phyloP scores from a whole-genome alignment of 2,888 invertebrate genomes.

The Drosophila kambysellisi region DNA sequence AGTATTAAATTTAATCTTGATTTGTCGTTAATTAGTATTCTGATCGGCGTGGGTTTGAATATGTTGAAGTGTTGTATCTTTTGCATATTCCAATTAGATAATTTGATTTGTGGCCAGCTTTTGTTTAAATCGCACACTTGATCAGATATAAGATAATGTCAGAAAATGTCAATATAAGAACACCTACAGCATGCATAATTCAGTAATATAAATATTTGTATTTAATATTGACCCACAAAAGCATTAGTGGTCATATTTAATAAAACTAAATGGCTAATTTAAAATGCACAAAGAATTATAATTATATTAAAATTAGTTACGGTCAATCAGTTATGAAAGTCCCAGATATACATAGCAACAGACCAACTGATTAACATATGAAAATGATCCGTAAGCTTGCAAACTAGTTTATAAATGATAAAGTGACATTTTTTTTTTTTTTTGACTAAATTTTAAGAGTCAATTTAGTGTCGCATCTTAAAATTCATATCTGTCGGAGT shows the following conservation, averaged over 20 bases:
- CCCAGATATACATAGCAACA: background rate
- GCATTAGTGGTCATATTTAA: background rate
- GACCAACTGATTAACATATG: constrained; percentile 25
- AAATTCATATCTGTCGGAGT: constrained; percentile 35
- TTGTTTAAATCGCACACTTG: constrained; percentile 10
- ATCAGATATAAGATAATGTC: background rate
- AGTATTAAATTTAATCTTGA: constrained; percentile 16
- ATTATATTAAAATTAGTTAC: constrained; percentile 16
- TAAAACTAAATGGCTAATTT: constrained; percentile 8
- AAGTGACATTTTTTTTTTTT: constrained; percentile 16
- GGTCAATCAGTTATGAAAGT: constrained; percentile 18
- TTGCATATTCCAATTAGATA: constrained; percentile 20
- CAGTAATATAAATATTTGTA: background rate
- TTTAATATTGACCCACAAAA: constrained; percentile 7
- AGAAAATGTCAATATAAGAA: background rate
- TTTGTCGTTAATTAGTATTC: constrained; percentile 8
- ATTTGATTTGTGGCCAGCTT: constrained; percentile 21
- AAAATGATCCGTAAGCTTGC: constrained; percentile 22
- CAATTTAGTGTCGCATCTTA: constrained; percentile 36
- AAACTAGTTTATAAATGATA: constrained; percentile 53
- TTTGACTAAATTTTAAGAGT: constrained; percentile 30
- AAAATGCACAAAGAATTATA: constrained; percentile 12
- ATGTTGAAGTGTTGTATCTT: constrained; percentile 7
- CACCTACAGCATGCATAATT: background rate
- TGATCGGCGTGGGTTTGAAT: background rate